Evolutionary conservation across 1,140 invertebrate genomes (phyloP).

Genomic region (Leguminivora glycinivorella): DNA sequence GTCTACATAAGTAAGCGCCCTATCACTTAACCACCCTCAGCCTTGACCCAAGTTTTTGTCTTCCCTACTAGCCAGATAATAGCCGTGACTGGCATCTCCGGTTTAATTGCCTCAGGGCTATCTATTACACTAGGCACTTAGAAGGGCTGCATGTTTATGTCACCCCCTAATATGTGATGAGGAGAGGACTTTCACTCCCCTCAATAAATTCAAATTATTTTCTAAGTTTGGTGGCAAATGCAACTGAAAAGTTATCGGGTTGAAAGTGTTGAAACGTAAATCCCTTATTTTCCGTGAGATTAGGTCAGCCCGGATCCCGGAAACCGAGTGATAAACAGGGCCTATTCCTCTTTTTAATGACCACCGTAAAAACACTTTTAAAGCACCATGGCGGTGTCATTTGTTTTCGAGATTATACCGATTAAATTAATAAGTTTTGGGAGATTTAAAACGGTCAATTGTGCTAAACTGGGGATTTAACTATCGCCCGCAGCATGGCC

Average conservation of each 20-base stretch:
- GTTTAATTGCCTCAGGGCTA: conserved; percentile 25
- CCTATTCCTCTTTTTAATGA: not conserved
- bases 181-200: no score
- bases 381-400: not conserved
- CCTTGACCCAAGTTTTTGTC: not conserved
- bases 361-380: not conserved
- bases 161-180: not conserved
- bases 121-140: conserved; percentile 9
- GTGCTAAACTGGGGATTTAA: no score
- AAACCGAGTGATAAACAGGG: conserved; percentile 1
- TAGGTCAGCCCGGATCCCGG: no score
- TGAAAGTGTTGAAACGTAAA: no score
- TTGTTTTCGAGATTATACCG: not conserved
- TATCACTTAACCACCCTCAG: not conserved
- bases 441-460: no score
- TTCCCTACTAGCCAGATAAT: not conserved
- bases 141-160: conserved; percentile 1
- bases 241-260: no score
- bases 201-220: no score
- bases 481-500: no score
- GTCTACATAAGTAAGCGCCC: no score
- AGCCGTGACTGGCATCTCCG: not conserved
- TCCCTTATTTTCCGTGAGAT: no score
- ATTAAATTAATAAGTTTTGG: no score
- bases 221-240: no score